Percentiles rank a stretch among this genome's conserved stretches.
phyloP scores from a whole-genome alignment of 2,797 vertebrate genomes.

The Petrocephalus sullivani region DNA sequence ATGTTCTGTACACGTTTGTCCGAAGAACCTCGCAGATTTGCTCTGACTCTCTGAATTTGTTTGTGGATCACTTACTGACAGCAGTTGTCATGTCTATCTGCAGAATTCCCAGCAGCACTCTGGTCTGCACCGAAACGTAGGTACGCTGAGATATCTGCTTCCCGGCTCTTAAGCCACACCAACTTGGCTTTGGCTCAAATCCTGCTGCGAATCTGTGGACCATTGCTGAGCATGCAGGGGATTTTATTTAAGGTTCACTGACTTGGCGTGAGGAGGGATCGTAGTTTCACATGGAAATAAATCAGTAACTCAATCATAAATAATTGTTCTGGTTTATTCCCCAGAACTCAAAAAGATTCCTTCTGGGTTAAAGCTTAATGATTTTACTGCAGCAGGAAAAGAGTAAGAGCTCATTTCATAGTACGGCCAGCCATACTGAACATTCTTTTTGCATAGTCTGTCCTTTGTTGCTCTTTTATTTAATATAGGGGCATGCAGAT shows the following conservation, averaged over 20 bases:
- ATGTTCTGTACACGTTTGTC: neutral
- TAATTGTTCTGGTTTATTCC: neutral
- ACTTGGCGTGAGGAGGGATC: neutral
- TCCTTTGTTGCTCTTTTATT: neutral
- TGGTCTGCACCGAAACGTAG: neutral
- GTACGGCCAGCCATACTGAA: neutral
- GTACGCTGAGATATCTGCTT: neutral
- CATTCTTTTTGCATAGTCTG: neutral
- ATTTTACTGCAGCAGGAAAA: neutral
- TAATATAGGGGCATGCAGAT: neutral
- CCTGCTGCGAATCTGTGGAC: neutral
- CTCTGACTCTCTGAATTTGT: neutral
- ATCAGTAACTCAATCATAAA: slow-evolving; percentile 5
- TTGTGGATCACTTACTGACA: neutral
- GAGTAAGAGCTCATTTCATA: neutral
- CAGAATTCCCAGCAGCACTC: neutral
- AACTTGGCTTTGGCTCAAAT: neutral
- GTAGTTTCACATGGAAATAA: neutral
- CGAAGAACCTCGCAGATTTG: neutral
- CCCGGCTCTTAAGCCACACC: neutral
- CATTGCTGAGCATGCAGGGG: neutral
- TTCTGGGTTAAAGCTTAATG: neutral
- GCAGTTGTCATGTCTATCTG: neutral
- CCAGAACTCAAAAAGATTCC: neutral
- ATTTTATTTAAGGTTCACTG: neutral